Base-by-base conservation (phyloP, 1,140 invertebrate genomes). In the Atta colombica region DNA sequence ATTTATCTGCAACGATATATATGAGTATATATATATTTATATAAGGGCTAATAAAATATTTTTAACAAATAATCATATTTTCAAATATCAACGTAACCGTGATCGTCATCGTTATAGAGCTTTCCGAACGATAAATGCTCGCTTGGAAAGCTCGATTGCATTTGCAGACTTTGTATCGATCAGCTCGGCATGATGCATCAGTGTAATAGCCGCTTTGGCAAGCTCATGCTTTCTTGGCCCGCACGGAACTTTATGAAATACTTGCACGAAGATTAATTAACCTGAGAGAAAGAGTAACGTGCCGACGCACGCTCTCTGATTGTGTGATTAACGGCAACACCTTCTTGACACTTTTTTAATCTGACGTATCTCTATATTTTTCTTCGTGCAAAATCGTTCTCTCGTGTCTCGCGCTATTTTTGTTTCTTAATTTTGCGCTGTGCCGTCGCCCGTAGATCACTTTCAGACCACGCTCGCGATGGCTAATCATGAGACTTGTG, bases 231-330 rank as follows among this genome's bases (percentile, higher is more conserved):
- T 63, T 21, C 55, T 71, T 25, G 69, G 39, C 39, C 14, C 39
- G 80, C 80, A 74, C 80, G 80, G 69, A 74, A 84, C 69, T 84
- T 61, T 74, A 75, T 75, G 69, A 84, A 84, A 84, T 75, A 72
- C 80, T 74, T 51, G 80, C 80, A 75, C 69, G 80, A 84, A 84
- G 80, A 84, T 84, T 84, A 75, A 84, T 84, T 84, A 84, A 84
- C 69, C 55, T n/a, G 69, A 35, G 18, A 3, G 28, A 51, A 31
- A 35, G 69, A 75, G 80, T 74, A 84, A 84, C 80, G 69, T 84
- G 69, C 55, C 25, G 18, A 69, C 53, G 35, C 69, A 74, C 80
- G 69, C 69, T 74, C 55, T 74, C 80, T 66, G 77, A 78, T 78
- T 78, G 55, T 74, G 45, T 51, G 80, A 84, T 84, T 84, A 84